Percentiles rank a stretch among this genome's conserved stretches.
Conservation (phyloP, 2,888 invertebrate genomes). For the Chloroclystis v-ata region DNA sequence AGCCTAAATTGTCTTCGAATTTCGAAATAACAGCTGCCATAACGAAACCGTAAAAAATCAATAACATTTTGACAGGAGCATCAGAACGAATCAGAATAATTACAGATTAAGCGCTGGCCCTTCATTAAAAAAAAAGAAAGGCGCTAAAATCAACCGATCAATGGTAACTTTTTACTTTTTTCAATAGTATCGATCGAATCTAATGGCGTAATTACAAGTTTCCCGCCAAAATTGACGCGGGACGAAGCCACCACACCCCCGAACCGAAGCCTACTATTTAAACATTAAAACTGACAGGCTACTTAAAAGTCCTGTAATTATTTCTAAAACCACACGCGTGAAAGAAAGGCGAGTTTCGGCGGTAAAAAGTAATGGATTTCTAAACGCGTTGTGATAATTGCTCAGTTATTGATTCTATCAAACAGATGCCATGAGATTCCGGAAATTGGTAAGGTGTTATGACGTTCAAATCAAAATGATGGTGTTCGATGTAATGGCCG, state of each 20-base stretch:
- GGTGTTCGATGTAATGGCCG: conserved; percentile 3
- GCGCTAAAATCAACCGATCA: conserved; percentile 52
- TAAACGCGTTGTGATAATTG: conserved; percentile 55
- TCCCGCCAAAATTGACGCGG: conserved; percentile 63
- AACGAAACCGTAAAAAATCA: conserved; percentile 5
- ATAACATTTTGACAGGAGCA: conserved; percentile 65
- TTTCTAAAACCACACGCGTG: conserved; percentile 58
- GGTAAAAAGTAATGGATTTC: conserved; percentile 67
- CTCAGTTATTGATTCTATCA: conserved; percentile 52
- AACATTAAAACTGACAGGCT: conserved; percentile 74
- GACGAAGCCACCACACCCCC: conserved; percentile 34
- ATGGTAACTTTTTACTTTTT: conserved; percentile 31
- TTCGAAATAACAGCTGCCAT: not conserved
- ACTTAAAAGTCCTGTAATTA: conserved; percentile 71
- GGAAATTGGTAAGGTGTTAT: conserved; percentile 34
- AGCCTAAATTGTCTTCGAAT: too few relatives aligned
- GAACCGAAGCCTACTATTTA: conserved; percentile 66
- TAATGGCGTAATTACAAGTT: conserved; percentile 73
- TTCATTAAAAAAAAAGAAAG: conserved; percentile 42
- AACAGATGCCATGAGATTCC: conserved; percentile 47
- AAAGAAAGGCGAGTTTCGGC: conserved; percentile 43
- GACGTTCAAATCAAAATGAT: conserved; percentile 8
- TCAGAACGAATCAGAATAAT: conserved; percentile 59
- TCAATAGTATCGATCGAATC: conserved; percentile 63
- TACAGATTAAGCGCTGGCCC: conserved; percentile 44